Evolutionary conservation across 2,797 vertebrate species (phyloP).

Genomic region (Myoxocephalus aenaeus): DNA sequence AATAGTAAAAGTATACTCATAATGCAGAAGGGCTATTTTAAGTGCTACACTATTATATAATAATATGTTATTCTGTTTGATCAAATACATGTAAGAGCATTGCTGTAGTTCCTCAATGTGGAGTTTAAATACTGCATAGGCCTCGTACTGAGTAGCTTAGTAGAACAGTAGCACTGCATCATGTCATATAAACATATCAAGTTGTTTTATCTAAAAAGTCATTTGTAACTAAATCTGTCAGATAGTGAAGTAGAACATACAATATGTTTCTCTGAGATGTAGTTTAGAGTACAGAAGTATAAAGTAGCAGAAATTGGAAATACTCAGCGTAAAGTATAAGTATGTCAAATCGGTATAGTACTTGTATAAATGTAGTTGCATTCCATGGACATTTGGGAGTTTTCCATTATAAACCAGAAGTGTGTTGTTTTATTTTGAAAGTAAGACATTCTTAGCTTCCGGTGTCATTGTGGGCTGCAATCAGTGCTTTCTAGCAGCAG

Average conservation of each 20-base stretch:
- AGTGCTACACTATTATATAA: neutral
- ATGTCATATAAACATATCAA: neutral
- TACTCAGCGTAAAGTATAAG: neutral
- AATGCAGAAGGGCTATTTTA: no score
- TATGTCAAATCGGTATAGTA: neutral
- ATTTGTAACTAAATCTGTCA: neutral
- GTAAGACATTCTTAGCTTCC: neutral
- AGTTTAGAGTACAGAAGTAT: no score
- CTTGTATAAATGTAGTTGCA: neutral
- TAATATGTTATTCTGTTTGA: neutral
- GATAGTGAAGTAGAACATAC: neutral
- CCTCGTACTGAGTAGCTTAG: neutral
- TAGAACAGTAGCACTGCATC: neutral
- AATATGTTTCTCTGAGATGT: neutral
- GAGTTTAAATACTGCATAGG: neutral
- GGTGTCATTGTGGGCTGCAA: neutral
- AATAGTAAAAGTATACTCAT: no score
- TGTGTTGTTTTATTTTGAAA: conserved; percentile 37
- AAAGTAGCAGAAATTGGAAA: neutral
- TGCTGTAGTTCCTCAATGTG: neutral
- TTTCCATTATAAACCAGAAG: neutral
- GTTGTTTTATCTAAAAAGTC: neutral
- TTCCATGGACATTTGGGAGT: neutral
- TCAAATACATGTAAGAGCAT: neutral
- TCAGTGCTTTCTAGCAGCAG: neutral